Evolutionary conservation across 1,140 invertebrate genomes (phyloP).

Genomic region (Doryteuthis pealeii): DNA sequence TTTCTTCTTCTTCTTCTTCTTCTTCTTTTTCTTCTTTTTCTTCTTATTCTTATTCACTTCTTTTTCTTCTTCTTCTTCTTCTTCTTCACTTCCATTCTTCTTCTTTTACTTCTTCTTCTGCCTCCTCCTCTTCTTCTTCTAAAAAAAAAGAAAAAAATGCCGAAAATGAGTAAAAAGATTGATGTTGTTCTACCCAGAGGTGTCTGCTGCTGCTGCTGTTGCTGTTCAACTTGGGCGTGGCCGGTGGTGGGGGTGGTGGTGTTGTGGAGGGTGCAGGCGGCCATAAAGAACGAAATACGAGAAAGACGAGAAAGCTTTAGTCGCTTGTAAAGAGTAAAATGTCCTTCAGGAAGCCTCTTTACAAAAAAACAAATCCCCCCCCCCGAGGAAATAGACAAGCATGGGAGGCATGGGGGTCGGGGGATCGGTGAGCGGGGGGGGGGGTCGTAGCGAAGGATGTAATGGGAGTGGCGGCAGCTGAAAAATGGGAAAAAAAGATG

Average conservation of each 20-base stretch:
- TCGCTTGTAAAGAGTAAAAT: conserved; percentile 27
- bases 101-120: no score
- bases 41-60: no score
- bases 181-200: not conserved
- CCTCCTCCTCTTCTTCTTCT: not conserved
- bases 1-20: not conserved
- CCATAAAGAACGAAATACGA: not conserved
- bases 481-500: conserved; percentile 11
- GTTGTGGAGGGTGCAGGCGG: conserved; percentile 19
- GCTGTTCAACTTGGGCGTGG: conserved; percentile 14
- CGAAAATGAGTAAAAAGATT: conserved; percentile 4
- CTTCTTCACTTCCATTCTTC: no score
- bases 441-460: not conserved
- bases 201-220: not conserved
- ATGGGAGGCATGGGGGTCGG: no score
- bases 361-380: no score
- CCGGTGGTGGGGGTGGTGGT: conserved; percentile 25
- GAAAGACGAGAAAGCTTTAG: conserved; percentile 12
- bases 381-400: no score
- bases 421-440: conserved; percentile 25
- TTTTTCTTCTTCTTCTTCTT: no score
- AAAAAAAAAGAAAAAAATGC: no score
- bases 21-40: conserved; percentile 2
- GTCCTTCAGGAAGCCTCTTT: conserved; percentile 36
- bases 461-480: not conserved